Percentiles rank a stretch among this genome's conserved stretches.
These are phyloP conservation scores for Marronus borbonicus DNA, from an alignment of 2,888 invertebrate genomes.

Conservation along the genomic window DNA sequence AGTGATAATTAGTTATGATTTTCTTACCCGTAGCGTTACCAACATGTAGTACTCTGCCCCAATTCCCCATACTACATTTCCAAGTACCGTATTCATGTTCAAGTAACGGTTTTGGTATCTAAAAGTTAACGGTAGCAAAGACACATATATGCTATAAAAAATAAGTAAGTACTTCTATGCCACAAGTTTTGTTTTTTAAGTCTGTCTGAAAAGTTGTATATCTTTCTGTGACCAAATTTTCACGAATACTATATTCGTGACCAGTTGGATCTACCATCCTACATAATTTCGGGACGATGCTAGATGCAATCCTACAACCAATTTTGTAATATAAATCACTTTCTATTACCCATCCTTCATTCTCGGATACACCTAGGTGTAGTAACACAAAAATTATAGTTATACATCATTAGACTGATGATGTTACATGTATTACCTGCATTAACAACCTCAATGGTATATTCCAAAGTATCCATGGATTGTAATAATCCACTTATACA, in stretches of 20 bases:
- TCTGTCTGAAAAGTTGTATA: slow-evolving; percentile 53
- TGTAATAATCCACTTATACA: slow-evolving; percentile 50
- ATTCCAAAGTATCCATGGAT: slow-evolving; percentile 50
- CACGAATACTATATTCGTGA: slow-evolving; percentile 21
- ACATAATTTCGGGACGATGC: slow-evolving; percentile 35
- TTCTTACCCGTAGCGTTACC: slow-evolving; percentile 41
- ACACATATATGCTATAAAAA: neutral
- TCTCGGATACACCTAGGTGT: neutral
- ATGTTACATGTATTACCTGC: slow-evolving; percentile 42
- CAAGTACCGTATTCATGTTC: slow-evolving; percentile 53
- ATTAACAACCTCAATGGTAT: slow-evolving; percentile 48
- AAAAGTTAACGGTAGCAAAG: neutral
- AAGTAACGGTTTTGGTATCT: slow-evolving; percentile 53
- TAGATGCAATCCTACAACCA: slow-evolving; percentile 51
- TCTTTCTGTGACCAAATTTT: slow-evolving; percentile 48
- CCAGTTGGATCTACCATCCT: slow-evolving; percentile 52
- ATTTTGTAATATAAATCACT: slow-evolving; percentile 46
- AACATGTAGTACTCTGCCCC: slow-evolving; percentile 40
- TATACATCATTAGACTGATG: neutral
- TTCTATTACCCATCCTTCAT: slow-evolving; percentile 46
- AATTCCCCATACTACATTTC: slow-evolving; percentile 51
- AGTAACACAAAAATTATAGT: slow-evolving; percentile 1
- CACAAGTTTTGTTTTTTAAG: slow-evolving; percentile 51
- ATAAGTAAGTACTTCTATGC: slow-evolving; percentile 51
- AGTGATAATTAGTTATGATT: neutral